Evolutionary conservation across 2,113 vertebrate species (phyloP), one percentile per base, ranked within the genome.

Genomic region (Pteropus alecto): DNA sequence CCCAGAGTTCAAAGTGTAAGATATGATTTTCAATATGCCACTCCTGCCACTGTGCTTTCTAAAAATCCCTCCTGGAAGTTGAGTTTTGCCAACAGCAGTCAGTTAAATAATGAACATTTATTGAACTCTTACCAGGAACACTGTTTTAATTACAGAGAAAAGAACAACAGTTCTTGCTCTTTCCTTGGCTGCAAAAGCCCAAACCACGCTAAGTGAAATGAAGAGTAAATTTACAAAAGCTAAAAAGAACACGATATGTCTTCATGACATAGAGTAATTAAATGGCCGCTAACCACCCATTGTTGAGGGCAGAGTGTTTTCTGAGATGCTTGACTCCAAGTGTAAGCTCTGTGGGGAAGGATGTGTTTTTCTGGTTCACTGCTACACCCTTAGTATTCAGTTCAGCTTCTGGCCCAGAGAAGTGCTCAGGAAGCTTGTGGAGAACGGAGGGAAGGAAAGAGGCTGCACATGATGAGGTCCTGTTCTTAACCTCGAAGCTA

Each of bases 61-160:
- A 86, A 82, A 67, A 48, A 12, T n/a, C 13, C n/a, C 4, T 5
- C 16, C 43, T 35, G 30, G 35, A 91, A 92, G 54, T 0, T n/a
- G 71, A 84, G 21, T 89, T 74, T 65, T 56, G 19, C 35, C 63
- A 41, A 70, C 18, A 7, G 33, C 38, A 28, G 68, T 60, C 65
- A 58, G 58, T 90, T 82, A 90, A 60, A 26, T 46, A 84, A 92
- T 43, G 30, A 82, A 38, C 4, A 19, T 30, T 83, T 56, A 35
- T 43, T 51, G 41, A 84, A 38, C 14, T 90, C 68, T 78, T 67
- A 26, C 35, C 63, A 33, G 60, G 30, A 61, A 77, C 35, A 33
- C 0, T 7, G 22, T 11, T 54, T 46, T 87, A 84, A 84, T 76
- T 70, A 90, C 5, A 95, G 71, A 85, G 88, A 71, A 95, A 85